phyloP scores from a whole-genome alignment of 2,888 invertebrate genomes.

The Andricus quercusramuli region DNA sequence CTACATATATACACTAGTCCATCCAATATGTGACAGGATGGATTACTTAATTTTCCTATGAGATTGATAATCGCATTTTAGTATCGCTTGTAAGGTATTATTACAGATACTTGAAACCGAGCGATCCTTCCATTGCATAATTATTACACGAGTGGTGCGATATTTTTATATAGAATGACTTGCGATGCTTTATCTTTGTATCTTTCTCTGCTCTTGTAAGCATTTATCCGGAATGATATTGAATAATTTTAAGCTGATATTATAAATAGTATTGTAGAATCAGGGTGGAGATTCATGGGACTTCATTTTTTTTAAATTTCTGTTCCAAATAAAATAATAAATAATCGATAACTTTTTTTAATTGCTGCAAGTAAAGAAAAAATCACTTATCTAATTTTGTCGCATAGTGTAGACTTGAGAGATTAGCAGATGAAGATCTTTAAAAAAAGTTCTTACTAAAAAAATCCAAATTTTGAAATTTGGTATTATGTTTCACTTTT shows the following conservation, averaged over 20 bases:
- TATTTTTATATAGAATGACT: slow-evolving; percentile 29
- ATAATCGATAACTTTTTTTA: no score
- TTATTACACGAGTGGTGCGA: slow-evolving; percentile 21
- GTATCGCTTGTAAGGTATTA: slow-evolving; percentile 35
- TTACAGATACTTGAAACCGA: slow-evolving; percentile 24
- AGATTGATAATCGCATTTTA: slow-evolving; percentile 36
- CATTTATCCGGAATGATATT: slow-evolving; percentile 36
- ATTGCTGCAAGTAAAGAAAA: no score
- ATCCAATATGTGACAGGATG: slow-evolving; percentile 18
- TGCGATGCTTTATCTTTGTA: slow-evolving; percentile 36
- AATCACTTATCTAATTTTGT: no score
- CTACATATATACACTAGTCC: neutral
- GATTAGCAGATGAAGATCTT: no score
- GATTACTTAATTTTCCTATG: slow-evolving; percentile 7
- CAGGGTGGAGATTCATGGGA: no score
- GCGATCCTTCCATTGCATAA: slow-evolving; percentile 37
- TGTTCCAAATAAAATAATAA: no score
- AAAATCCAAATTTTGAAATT: no score
- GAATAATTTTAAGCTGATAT: slow-evolving; percentile 16
- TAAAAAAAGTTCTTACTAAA: no score
- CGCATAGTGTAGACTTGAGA: no score
- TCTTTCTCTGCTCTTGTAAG: slow-evolving; percentile 24
- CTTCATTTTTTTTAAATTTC: no score
- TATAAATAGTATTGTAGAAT: neutral
- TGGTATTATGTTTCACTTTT: neutral